These are phyloP conservation scores for Paralinhomoeus sp. DNA, from an alignment of 2,888 invertebrate species.

Conservation along the genomic window DNA sequence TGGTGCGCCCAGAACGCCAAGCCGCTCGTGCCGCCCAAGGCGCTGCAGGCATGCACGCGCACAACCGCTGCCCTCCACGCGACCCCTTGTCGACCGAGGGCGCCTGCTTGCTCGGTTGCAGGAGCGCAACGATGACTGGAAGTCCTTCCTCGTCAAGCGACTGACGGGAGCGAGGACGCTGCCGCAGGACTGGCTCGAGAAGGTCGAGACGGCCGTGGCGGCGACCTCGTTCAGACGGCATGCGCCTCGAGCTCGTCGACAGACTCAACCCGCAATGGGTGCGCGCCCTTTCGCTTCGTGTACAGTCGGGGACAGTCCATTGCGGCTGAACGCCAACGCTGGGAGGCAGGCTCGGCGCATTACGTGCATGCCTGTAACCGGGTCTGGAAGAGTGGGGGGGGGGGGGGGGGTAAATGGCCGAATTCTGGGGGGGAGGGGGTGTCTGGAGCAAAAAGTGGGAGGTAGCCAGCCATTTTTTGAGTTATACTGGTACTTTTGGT, in stretches of 20 bases:
- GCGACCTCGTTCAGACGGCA: slow-evolving; percentile 35
- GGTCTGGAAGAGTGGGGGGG: no score
- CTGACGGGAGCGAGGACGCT: slow-evolving; percentile 81
- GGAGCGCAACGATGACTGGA: slow-evolving; percentile 55
- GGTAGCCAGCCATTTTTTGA: no score
- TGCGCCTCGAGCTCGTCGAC: slow-evolving; percentile 76
- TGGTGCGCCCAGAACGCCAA: slow-evolving; percentile 92
- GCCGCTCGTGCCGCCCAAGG: slow-evolving; percentile 62
- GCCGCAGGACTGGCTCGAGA: slow-evolving; percentile 64
- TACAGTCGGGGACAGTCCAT: no score
- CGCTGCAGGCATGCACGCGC: not conserved
- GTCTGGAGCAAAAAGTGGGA: no score
- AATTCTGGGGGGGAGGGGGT: no score
- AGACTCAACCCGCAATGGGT: slow-evolving; percentile 54
- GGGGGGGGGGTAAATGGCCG: no score
- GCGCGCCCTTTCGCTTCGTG: no score
- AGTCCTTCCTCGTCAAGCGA: slow-evolving; percentile 68
- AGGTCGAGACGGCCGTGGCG: not conserved
- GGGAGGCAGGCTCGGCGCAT: no score
- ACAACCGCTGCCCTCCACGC: not conserved
- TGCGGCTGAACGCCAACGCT: no score
- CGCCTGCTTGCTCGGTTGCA: slow-evolving; percentile 37
- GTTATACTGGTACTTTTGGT: no score
- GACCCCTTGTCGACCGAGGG: not conserved
- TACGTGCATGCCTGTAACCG: no score